Base-by-base conservation (phyloP, 2,113 vertebrate species). In the Forbesichthys papilliferus region DNA sequence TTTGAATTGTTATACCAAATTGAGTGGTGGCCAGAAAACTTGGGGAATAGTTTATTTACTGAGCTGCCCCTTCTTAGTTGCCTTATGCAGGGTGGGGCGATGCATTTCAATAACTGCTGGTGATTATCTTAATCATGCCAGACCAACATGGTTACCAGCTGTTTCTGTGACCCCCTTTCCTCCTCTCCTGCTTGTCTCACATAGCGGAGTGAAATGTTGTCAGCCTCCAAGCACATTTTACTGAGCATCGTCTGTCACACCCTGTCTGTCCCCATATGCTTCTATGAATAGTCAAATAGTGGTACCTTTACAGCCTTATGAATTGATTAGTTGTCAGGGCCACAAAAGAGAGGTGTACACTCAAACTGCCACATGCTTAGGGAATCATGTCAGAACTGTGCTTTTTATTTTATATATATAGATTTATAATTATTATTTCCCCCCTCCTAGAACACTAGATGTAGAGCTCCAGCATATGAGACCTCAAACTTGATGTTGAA, bases 41-140 rank as follows among this genome's bases (percentile, higher is more conserved):
- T 55, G 14, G 66, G 54, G 47, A 56, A 59, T 74, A 74, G 80
- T 82, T 46, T 47, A 62, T 36, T 72, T 54, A 68, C 62, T 61
- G 70, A 85, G 85, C 89, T 90, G 79, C 88, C 88, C 27, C 83
- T 83, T 77, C 85, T 84, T 87, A 88, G 91, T 92, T 93, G 92
- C 92, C 92, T 93, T 93, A 8, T 14, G 82, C 87, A 85, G 80
- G 79, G 74, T 80, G 82, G 75, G 82, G 71, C 78, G 51, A 77
- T 75, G 76, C 81, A 74, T 77, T 80, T 79, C 72, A 81, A 73
- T 73, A 81, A 77, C 82, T 66, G 82, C 87, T 83, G 70, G 85
- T 64, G 61, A 75, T 27, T 75, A 63, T 70, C 68, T 64, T 66
- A 57, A 65, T 64, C 61, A 66, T 64, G 68, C 55, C 68, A 78